Percentiles rank a stretch among this genome's conserved stretches.
Conservation (phyloP, 2,113 vertebrate species). For the Empidonax traillii region DNA sequence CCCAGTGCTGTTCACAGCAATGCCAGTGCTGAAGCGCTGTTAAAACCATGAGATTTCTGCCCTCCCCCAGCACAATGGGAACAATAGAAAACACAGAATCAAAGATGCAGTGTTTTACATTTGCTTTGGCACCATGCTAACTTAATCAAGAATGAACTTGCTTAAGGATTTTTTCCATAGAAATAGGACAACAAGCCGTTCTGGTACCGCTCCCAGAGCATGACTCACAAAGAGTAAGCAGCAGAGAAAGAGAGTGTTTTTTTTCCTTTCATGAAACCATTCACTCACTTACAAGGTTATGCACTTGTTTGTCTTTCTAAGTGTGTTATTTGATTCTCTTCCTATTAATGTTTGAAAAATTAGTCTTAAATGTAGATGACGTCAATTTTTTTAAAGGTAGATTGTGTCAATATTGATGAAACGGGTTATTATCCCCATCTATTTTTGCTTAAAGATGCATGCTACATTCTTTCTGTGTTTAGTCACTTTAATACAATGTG, state of each 20-base stretch:
- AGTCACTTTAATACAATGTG: background rate
- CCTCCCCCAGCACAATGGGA: background rate
- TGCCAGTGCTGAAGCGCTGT: background rate
- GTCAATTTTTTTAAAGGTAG: background rate
- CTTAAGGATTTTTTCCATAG: conserved; percentile 49
- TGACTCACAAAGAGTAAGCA: conserved; percentile 52
- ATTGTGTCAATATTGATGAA: background rate
- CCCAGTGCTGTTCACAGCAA: background rate
- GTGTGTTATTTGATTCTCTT: background rate
- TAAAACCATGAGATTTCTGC: background rate
- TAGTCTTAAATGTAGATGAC: background rate
- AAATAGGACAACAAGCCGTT: conserved; percentile 27
- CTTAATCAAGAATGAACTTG: conserved; percentile 42
- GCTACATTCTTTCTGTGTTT: background rate
- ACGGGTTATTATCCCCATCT: background rate
- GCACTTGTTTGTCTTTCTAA: background rate
- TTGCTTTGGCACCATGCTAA: conserved; percentile 40
- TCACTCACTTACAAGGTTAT: conserved; percentile 4
- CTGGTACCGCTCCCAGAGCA: conserved; percentile 42
- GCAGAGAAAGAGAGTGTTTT: background rate
- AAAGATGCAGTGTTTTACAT: background rate
- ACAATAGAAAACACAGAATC: conserved; percentile 26
- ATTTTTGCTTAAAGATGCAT: background rate
- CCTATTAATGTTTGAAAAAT: background rate
- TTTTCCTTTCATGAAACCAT: background rate